Conservation (phyloP, 2,113 vertebrate genomes). For the Charina bottae region DNA sequence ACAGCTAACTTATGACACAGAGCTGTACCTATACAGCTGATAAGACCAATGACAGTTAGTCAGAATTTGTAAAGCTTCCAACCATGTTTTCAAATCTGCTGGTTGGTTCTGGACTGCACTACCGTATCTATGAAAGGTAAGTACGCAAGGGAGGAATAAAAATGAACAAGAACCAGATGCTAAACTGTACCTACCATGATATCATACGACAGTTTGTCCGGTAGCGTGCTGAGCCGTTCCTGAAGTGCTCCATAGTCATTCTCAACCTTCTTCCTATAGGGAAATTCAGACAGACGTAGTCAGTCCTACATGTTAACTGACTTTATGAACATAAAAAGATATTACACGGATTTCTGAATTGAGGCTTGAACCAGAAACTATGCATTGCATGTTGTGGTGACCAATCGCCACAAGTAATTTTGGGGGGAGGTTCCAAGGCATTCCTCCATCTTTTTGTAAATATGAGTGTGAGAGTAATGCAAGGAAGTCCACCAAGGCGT, state of each 20-base stretch:
- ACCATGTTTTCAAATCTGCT: background rate
- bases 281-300: slow-evolving; percentile 49
- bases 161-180: background rate
- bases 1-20: background rate
- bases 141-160: background rate
- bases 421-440: background rate
- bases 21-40: background rate
- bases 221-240: slow-evolving; percentile 84
- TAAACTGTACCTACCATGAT: slow-evolving; percentile 84
- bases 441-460: background rate
- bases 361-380: background rate
- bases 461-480: background rate
- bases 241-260: slow-evolving; percentile 89
- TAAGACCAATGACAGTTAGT: background rate
- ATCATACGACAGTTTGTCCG: slow-evolving; percentile 88
- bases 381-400: background rate
- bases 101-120: background rate
- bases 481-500: background rate
- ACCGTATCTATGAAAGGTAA: background rate
- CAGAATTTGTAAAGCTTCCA: background rate
- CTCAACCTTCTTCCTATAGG: slow-evolving; percentile 89
- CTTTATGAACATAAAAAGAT: background rate
- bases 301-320: background rate
- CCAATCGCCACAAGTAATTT: background rate
- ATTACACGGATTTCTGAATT: background rate